phyloP scores from a whole-genome alignment of 2,113 vertebrate species.

The Myotis brandtii region DNA sequence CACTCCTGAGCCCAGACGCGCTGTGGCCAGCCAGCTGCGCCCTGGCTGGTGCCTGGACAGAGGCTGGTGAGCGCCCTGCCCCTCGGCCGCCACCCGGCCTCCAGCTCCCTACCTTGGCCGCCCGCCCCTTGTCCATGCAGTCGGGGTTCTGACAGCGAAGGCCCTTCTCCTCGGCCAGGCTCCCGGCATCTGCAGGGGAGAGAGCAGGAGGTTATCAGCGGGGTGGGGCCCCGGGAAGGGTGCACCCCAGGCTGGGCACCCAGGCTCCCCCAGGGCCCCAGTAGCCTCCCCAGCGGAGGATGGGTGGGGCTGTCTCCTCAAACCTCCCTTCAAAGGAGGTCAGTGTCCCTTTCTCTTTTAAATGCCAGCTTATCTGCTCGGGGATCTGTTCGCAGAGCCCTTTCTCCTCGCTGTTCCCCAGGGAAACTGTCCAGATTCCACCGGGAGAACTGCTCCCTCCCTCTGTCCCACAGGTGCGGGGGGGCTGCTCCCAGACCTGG shows the following conservation, averaged over 20 bases:
- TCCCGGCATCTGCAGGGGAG: constrained; percentile 89
- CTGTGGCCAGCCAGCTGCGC: constrained; percentile 86
- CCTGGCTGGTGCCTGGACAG: constrained; percentile 77
- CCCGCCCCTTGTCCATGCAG: constrained; percentile 89
- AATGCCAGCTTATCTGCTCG: constrained; percentile 75
- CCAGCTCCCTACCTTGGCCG: constrained; percentile 89
- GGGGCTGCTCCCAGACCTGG: background rate
- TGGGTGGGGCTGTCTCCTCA: background rate
- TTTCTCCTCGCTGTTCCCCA: constrained; percentile 64
- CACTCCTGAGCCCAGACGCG: background rate
- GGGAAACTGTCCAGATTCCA: constrained; percentile 78
- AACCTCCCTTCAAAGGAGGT: constrained; percentile 73
- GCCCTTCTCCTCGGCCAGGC: constrained; percentile 88
- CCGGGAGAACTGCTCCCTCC: constrained; percentile 28
- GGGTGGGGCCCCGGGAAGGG: background rate
- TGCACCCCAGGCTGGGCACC: background rate
- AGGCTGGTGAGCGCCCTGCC: background rate
- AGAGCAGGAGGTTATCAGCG: constrained; percentile 53
- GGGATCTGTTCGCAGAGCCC: constrained; percentile 70
- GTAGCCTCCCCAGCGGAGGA: background rate
- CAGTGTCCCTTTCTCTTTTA: constrained; percentile 77
- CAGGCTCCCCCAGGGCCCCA: constrained; percentile 8
- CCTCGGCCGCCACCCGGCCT: background rate
- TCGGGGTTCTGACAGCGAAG: constrained; percentile 91
- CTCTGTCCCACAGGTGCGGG: background rate